phyloP scores from a whole-genome alignment of 2,888 invertebrate genomes.

The Xylota sylvarum region DNA sequence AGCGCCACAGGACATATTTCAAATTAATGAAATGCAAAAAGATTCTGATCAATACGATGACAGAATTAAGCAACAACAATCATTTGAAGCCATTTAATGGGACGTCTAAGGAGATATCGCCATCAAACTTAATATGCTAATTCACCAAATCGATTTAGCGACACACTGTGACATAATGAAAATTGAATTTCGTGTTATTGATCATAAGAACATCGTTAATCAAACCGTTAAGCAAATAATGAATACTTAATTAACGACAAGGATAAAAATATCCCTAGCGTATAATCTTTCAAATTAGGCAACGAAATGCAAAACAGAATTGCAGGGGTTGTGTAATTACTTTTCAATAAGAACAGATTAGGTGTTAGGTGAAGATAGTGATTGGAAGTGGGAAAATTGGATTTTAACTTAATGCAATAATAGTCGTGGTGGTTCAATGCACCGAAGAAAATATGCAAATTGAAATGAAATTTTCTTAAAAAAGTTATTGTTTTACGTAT shows the following conservation, averaged over 20 bases:
- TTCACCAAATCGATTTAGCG: background rate
- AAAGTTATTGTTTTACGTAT: too few species aligned
- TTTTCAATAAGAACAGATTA: background rate
- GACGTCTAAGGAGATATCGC: background rate
- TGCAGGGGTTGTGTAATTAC: background rate
- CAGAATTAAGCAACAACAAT: conserved; percentile 11
- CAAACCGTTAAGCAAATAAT: conserved; percentile 36
- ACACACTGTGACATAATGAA: conserved; percentile 40
- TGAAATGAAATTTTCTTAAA: too few species aligned
- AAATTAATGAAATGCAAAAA: conserved; percentile 21
- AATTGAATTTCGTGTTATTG: conserved; percentile 28
- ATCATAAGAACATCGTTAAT: conserved; percentile 42
- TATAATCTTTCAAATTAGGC: conserved; percentile 8
- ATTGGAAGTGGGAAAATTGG: background rate
- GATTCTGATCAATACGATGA: background rate
- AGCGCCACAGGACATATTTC: conserved; percentile 9
- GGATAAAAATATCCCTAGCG: background rate
- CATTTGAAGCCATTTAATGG: conserved; percentile 16
- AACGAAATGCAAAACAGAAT: conserved; percentile 6
- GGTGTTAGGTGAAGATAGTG: background rate
- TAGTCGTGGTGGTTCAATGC: too few species aligned
- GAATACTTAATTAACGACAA: conserved; percentile 28
- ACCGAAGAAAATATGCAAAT: too few species aligned
- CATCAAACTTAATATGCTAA: conserved; percentile 31
- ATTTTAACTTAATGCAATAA: background rate